Base-by-base conservation (phyloP, 1,140 invertebrate genomes). In the Diabrotica undecimpunctata region DNA sequence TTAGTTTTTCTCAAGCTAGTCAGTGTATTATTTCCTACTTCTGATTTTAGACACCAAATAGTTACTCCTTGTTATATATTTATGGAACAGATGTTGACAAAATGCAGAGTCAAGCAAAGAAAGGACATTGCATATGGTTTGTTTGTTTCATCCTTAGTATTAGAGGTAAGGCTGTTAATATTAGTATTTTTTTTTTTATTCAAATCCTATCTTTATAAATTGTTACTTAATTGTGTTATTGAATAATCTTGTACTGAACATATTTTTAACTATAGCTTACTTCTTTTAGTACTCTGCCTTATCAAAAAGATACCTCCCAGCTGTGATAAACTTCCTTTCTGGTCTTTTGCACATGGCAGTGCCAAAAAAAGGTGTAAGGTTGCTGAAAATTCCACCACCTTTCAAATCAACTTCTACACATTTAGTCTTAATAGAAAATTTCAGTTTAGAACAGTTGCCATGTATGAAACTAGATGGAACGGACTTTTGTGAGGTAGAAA, bases 11-110 rank as follows among this genome's bases (percentile, higher is more conserved):
- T 96, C 41, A 93, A 93, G 82, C 70, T 93, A 38, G 83, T 90
- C 13, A 85, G 87, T 11, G 76, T 91, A 11, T 73, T 96, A 39
- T 97, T 92, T 79, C 89, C 94, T 11, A 89, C 93, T 0, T 96
- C 94, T 0, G 95, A 97, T 80, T 95, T 92, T 75, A 81, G 87
- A 37, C 94, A 97, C 83, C 86, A 87, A 3, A 83, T 96, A n/a
- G 87, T 89, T 37, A 95, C 92, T 8, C 93, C 94, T 53, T 86
- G 88, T 72, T 81, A 92, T 58, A 80, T 94, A 52, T 94, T 96
- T 72, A 90, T 96, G 81, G 85, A 87, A 41, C 87, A 95, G 77
- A 89, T 96, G 67, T 79, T 97, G 66, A 79, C 82, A 6, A 81
- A 80, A 70, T 83, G 85, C 66, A 82, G 80, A 69, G 83, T 92